phyloP scores from a whole-genome alignment of 2,888 invertebrate species.

The Hesperia comma region DNA sequence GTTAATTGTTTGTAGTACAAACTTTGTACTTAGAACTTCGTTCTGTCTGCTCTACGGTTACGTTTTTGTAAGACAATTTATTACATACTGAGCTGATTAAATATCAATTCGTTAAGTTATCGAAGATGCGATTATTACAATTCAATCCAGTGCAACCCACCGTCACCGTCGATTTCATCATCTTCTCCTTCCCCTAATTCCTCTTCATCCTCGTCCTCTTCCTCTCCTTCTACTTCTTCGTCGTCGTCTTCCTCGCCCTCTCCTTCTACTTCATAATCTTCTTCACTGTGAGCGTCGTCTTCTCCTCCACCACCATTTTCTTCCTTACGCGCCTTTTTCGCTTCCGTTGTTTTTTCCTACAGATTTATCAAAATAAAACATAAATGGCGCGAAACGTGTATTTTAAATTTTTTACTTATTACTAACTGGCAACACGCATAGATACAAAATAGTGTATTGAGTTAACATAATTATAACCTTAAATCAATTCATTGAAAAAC shows the following conservation, averaged over 20 bases:
- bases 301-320: constrained; percentile 88
- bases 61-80: too few relatives aligned
- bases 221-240: constrained; percentile 85
- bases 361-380: constrained; percentile 34
- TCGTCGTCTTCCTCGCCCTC: constrained; percentile 86
- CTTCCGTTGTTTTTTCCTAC: constrained; percentile 89
- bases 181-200: constrained; percentile 86
- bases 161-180: constrained; percentile 86
- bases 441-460: too few relatives aligned
- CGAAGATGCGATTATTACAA: neutral
- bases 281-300: constrained; percentile 85
- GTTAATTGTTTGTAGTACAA: too few relatives aligned
- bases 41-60: too few relatives aligned
- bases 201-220: constrained; percentile 86
- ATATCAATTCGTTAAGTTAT: too few relatives aligned
- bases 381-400: constrained; percentile 14
- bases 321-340: constrained; percentile 91
- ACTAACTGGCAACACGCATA: too few relatives aligned
- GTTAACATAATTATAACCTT: constrained; percentile 41
- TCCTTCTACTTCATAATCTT: constrained; percentile 86
- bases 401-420: constrained; percentile 31
- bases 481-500: constrained; percentile 58
- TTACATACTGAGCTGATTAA: too few relatives aligned
- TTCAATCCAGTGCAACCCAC: constrained; percentile 6
- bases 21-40: too few relatives aligned